Conservation (phyloP, 2,888 invertebrate genomes). For the Plutella xylostella region DNA sequence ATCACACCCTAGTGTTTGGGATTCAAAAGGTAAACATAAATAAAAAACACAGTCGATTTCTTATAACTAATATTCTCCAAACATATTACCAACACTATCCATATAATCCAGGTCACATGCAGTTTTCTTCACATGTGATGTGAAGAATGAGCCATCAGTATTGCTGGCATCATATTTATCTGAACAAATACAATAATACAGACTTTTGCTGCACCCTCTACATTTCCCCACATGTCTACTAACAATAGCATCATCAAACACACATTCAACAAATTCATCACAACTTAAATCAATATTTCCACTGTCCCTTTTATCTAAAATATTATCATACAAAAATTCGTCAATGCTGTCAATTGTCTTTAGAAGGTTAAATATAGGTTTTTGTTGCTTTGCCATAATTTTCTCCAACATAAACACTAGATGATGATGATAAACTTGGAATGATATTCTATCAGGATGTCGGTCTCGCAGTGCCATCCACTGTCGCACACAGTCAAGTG, state of each 20-base stretch:
- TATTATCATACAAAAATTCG: slow-evolving; percentile 74
- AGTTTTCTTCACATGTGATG: slow-evolving; percentile 35
- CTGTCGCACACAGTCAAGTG: slow-evolving; percentile 80
- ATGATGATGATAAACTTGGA: slow-evolving; percentile 94
- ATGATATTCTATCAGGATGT: slow-evolving; percentile 74
- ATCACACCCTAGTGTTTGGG: background rate
- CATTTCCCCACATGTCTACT: slow-evolving; percentile 53
- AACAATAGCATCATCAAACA: slow-evolving; percentile 49
- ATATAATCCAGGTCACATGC: slow-evolving; percentile 46
- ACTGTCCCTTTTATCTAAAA: slow-evolving; percentile 38
- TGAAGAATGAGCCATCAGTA: slow-evolving; percentile 46
- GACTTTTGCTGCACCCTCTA: slow-evolving; percentile 48
- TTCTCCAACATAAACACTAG: slow-evolving; percentile 95
- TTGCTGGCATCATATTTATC: slow-evolving; percentile 36
- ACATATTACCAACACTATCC: slow-evolving; percentile 50
- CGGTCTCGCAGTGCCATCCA: slow-evolving; percentile 81
- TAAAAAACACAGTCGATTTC: too few relatives aligned
- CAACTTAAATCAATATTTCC: slow-evolving; percentile 31
- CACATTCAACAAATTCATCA: slow-evolving; percentile 41
- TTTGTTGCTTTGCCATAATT: slow-evolving; percentile 77
- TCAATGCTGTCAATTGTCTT: slow-evolving; percentile 76
- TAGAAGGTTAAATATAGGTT: slow-evolving; percentile 83
- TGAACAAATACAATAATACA: slow-evolving; percentile 44
- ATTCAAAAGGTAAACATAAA: background rate
- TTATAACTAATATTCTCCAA: slow-evolving; percentile 37